Percentiles rank a stretch among this genome's conserved stretches.
Evolutionary conservation across 1,140 invertebrate species (phyloP).

Genomic region (Platyura marginata): DNA sequence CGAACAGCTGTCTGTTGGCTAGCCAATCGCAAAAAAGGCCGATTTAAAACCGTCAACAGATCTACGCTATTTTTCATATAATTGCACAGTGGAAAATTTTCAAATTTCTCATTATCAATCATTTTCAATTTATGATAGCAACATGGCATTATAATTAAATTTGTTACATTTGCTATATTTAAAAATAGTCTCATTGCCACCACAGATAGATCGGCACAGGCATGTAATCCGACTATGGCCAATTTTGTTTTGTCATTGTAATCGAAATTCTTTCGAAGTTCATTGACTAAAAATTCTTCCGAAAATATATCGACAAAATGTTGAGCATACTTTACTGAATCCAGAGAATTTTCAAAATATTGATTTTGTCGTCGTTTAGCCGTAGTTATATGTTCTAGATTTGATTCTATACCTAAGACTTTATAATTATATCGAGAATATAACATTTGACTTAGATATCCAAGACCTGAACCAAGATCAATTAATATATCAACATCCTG

Average conservation of each 20-base stretch:
- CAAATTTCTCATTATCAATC: constrained; percentile 13
- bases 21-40: constrained; percentile 46
- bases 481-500: constrained; percentile 37
- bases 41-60: constrained; percentile 26
- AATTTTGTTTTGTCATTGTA: constrained; percentile 14
- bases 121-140: constrained; percentile 62
- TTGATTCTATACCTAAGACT: constrained; percentile 56
- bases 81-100: constrained; percentile 42
- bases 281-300: constrained; percentile 24
- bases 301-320: constrained; percentile 33
- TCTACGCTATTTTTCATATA: constrained; percentile 22
- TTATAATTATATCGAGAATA: constrained; percentile 35
- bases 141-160: constrained; percentile 58
- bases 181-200: constrained; percentile 51
- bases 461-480: constrained; percentile 68
- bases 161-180: constrained; percentile 32
- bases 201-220: constrained; percentile 66
- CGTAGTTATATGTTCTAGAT: constrained; percentile 34
- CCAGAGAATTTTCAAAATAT: constrained; percentile 28
- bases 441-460: constrained; percentile 57
- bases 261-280: constrained; percentile 23
- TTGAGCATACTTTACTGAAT: constrained; percentile 34
- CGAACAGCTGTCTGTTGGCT: constrained; percentile 19
- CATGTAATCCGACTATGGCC: constrained; percentile 52
- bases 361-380: constrained; percentile 40